Evolutionary conservation across 1,140 invertebrate species (phyloP).

Genomic region (Drosophila melanogaster): DNA sequence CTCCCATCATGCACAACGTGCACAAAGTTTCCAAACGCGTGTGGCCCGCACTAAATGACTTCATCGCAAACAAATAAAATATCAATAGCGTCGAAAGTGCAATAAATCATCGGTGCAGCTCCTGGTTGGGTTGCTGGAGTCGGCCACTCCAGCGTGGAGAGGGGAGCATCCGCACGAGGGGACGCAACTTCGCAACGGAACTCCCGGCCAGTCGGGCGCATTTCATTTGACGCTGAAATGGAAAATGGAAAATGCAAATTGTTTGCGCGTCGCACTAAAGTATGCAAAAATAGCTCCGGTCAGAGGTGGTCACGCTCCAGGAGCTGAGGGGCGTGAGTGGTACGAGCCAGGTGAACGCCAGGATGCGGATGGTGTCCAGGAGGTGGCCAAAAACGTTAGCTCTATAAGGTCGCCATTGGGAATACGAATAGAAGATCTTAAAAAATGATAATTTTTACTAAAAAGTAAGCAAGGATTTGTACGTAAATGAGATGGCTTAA

Average conservation of each 20-base stretch:
- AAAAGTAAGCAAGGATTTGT: no score
- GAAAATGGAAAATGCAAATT: conserved; percentile 80
- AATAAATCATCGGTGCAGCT: conserved; percentile 64
- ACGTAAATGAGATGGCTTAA: no score
- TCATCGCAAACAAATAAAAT: conserved; percentile 75
- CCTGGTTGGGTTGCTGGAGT: not conserved
- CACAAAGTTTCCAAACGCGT: not conserved
- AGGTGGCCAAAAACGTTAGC: not conserved
- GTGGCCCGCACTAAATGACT: conserved; percentile 59
- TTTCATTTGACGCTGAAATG: conserved; percentile 70
- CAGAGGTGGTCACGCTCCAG: conserved; percentile 12
- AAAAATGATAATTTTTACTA: no score
- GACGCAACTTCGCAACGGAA: not conserved
- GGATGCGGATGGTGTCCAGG: not conserved
- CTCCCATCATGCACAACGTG: no score
- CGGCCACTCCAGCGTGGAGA: not conserved
- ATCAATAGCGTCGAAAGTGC: conserved; percentile 73
- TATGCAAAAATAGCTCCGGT: conserved; percentile 64
- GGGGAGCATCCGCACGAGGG: not conserved
- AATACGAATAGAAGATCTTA: no score
- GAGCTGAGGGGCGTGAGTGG: conserved; percentile 10
- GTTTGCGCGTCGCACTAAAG: conserved; percentile 64
- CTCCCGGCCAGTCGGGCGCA: conserved; percentile 11
- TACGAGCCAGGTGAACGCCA: not conserved
- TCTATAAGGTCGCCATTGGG: no score